phyloP scores from a whole-genome alignment of 2,113 vertebrate species.

The Tyto alba region DNA sequence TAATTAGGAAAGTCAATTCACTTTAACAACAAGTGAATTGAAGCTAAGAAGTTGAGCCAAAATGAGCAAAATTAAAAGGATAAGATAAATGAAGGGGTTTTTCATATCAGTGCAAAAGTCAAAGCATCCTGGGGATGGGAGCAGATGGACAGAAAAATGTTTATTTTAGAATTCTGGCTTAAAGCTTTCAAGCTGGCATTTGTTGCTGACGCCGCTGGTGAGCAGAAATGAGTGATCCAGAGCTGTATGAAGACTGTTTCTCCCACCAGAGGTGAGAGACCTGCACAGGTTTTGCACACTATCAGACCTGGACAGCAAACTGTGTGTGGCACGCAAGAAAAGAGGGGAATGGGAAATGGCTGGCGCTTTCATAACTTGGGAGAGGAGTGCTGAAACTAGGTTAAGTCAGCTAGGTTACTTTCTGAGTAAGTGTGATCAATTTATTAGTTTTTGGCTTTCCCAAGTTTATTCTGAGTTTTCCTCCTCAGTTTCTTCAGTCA shows the following conservation, averaged over 20 bases:
- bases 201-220: neutral
- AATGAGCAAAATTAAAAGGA: neutral
- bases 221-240: neutral
- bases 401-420: neutral
- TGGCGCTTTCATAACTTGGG: rapidly evolving
- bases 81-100: neutral
- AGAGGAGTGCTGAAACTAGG: neutral
- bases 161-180: neutral
- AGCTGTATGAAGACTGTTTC: neutral
- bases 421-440: neutral
- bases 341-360: neutral
- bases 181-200: neutral
- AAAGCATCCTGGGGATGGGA: neutral
- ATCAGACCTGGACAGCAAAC: neutral
- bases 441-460: neutral
- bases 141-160: neutral
- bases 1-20: neutral
- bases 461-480: neutral
- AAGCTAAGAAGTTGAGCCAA: neutral
- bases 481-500: neutral
- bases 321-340: neutral
- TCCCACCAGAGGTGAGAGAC: neutral
- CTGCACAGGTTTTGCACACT: neutral
- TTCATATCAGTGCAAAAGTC: neutral
- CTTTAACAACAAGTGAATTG: neutral